Percentiles rank a stretch among this genome's conserved stretches.
Conservation (phyloP, 2,888 invertebrate species). For the Rotaria macrura region DNA sequence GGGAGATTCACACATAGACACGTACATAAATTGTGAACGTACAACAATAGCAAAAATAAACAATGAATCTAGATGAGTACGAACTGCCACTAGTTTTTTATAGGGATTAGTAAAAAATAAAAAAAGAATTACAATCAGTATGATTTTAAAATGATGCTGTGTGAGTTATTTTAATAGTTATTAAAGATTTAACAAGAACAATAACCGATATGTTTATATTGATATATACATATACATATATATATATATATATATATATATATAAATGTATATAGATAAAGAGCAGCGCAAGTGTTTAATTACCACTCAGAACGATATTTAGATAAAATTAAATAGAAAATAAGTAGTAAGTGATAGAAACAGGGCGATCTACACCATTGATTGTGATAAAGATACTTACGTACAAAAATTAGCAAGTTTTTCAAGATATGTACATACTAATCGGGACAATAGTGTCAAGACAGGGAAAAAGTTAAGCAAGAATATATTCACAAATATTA, state of each 20-base stretch:
- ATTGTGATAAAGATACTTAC: neutral
- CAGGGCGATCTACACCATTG: neutral
- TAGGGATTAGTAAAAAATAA: neutral
- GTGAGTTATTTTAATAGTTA: neutral
- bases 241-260: too few relatives aligned
- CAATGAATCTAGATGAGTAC: neutral
- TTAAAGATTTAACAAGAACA: neutral
- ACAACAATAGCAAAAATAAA: neutral
- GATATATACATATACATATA: too few relatives aligned
- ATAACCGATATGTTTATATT: neutral
- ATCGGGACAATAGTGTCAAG: neutral
- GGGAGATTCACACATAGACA: too few relatives aligned
- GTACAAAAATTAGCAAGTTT: neutral
- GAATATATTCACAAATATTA: neutral
- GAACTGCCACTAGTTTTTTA: neutral
- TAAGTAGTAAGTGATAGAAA: neutral
- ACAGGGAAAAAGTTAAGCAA: neutral
- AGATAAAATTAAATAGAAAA: neutral
- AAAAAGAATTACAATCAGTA: neutral
- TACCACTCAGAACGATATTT: neutral
- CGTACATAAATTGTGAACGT: neutral
- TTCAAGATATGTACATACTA: neutral
- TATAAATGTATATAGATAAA: too few relatives aligned
- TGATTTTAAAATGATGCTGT: neutral
- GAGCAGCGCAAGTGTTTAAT: neutral